phyloP scores from a whole-genome alignment of 2,797 vertebrate genomes.

The Ateles fusciceps region DNA sequence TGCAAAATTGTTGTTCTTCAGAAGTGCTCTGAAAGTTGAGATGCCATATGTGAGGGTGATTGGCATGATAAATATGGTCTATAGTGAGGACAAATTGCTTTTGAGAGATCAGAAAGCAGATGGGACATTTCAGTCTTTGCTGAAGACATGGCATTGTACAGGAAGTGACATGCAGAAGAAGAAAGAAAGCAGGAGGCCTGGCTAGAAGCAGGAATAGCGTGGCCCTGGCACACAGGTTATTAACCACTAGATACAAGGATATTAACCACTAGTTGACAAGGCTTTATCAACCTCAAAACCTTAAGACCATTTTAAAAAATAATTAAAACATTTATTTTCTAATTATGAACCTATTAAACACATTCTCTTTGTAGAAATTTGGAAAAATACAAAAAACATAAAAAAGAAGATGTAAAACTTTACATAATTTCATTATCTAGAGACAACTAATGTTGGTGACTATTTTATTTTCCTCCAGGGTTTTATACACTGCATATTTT shows the following conservation, averaged over 20 bases:
- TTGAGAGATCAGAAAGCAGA: neutral
- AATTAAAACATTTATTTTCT: neutral
- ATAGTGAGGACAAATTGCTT: neutral
- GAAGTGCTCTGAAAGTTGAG: neutral
- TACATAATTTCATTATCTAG: neutral
- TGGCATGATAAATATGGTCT: neutral
- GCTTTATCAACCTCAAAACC: neutral
- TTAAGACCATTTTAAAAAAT: neutral
- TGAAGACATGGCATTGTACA: neutral
- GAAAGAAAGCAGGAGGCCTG: neutral
- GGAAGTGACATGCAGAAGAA: neutral
- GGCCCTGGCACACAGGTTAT: neutral
- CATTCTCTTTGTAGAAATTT: neutral
- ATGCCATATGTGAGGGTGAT: neutral
- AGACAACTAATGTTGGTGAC: neutral
- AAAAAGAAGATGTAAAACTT: neutral
- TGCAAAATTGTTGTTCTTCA: neutral
- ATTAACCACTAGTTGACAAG: neutral
- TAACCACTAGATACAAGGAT: neutral
- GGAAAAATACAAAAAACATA: neutral
- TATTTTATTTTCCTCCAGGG: neutral
- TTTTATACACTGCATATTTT: neutral
- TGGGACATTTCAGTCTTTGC: neutral
- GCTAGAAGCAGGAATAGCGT: neutral
- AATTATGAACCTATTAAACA: neutral